Conservation (phyloP, 2,797 vertebrate genomes). For the Anguilla obscura region DNA sequence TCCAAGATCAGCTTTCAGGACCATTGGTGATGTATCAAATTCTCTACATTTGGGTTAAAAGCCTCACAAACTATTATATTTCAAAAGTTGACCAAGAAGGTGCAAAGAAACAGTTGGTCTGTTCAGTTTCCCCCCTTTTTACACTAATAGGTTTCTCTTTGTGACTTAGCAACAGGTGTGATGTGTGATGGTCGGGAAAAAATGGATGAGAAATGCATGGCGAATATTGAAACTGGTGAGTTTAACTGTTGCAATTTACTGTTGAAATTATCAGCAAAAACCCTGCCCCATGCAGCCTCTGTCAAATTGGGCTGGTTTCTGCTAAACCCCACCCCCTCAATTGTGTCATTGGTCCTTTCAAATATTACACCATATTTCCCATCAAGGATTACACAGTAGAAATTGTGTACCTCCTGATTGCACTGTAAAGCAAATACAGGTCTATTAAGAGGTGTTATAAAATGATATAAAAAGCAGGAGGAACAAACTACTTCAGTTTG, state of each 20-base stretch:
- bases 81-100: neutral
- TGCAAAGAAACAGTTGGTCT: neutral
- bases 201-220: slow-evolving; percentile 11
- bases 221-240: neutral
- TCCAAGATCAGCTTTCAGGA: too few relatives aligned
- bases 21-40: neutral
- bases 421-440: neutral
- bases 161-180: neutral
- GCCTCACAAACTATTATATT: neutral
- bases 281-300: neutral
- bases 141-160: neutral
- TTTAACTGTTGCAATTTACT: neutral
- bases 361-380: neutral
- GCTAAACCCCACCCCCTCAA: neutral
- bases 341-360: neutral
- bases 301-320: neutral
- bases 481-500: neutral
- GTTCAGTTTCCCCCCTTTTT: neutral
- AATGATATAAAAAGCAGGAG: neutral
- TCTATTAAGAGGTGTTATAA: neutral
- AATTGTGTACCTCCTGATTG: neutral
- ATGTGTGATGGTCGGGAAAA: neutral
- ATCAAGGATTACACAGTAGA: neutral
- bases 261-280: neutral
- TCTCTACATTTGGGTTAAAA: neutral